Evolutionary conservation across 2,113 vertebrate genomes (phyloP), one percentile per base, ranked within the genome.

Genomic region (Tyrannus savana): DNA sequence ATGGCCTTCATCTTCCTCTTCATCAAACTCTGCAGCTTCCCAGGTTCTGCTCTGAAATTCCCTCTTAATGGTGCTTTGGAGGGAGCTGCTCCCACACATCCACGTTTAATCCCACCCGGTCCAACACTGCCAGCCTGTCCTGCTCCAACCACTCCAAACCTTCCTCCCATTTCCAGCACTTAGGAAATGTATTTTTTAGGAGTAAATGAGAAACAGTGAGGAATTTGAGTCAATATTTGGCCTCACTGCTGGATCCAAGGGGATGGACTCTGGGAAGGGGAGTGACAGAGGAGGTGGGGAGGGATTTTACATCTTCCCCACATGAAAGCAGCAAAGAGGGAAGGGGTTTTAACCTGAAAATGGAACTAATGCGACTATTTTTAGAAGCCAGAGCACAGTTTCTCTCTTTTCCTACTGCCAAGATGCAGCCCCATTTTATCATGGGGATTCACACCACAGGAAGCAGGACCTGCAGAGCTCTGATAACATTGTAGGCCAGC

Each of bases 391-490:
- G 10, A 62, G 39, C 4, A 1, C 18, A 14, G 3, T 15, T 80
- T 50, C 71, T 80, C 41, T 16, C 31, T 55, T 56, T 47, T 83
- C 49, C 90, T n/a, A 2, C 0, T 52, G 69, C 73, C 87, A 72
- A 68, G 62, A 30, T 35, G 71, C 41, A 87, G 84, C 81, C 78
- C 23, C 53, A 2, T 28, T 85, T 93, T 76, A 73, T 83, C 78
- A 31, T 4, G 56, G 73, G 12, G 0, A 64, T 30, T 69, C 93
- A 76, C 0, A 0, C 67, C 8, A 35, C 75, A 63, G 95, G 95
- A 91, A 93, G 85, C 85, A 14, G 56, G 64, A 90, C 79, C 93
- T 95, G 95, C 13, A 67, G 68, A 67, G 59, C 82, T 90, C 90
- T 68, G 96, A 92, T 92, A 95, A 94, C 95, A n/a, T 2, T 52